These are phyloP conservation scores for Oscheius sp. DNA, from an alignment of 1,140 invertebrate genomes.

Conservation along the genomic window DNA sequence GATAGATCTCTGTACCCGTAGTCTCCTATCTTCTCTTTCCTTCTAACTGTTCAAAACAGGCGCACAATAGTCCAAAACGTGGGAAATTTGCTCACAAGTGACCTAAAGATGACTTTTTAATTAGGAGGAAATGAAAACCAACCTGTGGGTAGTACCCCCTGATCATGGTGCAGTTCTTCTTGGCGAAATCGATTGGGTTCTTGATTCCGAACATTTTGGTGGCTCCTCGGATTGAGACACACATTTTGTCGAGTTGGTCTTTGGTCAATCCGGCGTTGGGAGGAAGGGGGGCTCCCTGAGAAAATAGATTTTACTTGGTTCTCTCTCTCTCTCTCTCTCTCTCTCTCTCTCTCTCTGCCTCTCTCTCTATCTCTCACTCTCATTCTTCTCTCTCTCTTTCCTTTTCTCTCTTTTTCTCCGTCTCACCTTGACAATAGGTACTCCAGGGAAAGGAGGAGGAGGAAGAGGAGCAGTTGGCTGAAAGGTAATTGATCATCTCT, in stretches of 20 bases:
- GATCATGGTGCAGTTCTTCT: not conserved
- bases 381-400: no score
- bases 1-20: not conserved
- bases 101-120: not conserved
- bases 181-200: not conserved
- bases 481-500: no score
- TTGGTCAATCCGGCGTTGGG: not conserved
- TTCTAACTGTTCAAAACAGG: not conserved
- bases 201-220: not conserved
- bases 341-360: no score
- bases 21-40: not conserved
- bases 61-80: not conserved
- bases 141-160: not conserved
- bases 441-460: no score
- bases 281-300: no score
- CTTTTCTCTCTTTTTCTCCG: no score
- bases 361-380: no score
- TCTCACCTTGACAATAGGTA: no score
- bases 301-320: no score
- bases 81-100: not conserved
- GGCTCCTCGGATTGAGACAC: not conserved
- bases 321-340: no score
- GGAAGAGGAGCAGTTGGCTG: no score
- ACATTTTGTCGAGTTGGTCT: not conserved
- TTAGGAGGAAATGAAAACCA: not conserved